Evolutionary conservation across 2,113 vertebrate species (phyloP).

Genomic region (Malurus elegans): DNA sequence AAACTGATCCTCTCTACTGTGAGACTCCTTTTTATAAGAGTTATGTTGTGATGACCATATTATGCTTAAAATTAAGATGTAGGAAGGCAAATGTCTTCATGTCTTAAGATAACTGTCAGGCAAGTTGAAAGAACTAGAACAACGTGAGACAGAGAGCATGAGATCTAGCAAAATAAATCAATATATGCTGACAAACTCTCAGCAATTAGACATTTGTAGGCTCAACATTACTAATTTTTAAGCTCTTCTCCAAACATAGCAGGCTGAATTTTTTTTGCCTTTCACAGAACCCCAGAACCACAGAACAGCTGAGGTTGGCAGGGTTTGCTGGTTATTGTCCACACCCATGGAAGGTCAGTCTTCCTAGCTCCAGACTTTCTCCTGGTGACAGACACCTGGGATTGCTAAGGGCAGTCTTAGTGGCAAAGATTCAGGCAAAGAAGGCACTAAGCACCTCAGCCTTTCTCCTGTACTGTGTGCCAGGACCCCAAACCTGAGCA

Average conservation of each 20-base stretch:
- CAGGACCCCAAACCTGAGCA: not conserved
- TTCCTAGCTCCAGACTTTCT: not conserved
- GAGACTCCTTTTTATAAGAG: not conserved
- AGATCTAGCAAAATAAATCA: not conserved
- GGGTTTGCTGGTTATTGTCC: not conserved
- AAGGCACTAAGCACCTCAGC: not conserved
- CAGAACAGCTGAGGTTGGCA: rapidly evolving
- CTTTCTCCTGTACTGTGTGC: not conserved
- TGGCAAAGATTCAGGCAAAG: not conserved
- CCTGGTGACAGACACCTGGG: not conserved
- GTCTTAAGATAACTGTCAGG: not conserved
- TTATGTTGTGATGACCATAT: not conserved
- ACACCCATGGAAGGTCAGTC: rapidly evolving
- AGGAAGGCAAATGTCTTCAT: not conserved
- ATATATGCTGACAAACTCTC: not conserved
- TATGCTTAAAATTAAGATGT: not conserved
- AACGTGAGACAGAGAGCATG: not conserved
- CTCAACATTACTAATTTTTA: not conserved
- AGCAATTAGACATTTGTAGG: not conserved
- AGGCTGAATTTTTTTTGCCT: not conserved
- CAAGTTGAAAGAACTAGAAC: not conserved
- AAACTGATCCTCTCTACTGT: not conserved
- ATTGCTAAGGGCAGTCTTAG: not conserved
- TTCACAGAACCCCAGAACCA: not conserved
- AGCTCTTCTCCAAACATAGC: not conserved